Evolutionary conservation across 1,140 invertebrate genomes (phyloP).

Genomic region (Linepithema humile): DNA sequence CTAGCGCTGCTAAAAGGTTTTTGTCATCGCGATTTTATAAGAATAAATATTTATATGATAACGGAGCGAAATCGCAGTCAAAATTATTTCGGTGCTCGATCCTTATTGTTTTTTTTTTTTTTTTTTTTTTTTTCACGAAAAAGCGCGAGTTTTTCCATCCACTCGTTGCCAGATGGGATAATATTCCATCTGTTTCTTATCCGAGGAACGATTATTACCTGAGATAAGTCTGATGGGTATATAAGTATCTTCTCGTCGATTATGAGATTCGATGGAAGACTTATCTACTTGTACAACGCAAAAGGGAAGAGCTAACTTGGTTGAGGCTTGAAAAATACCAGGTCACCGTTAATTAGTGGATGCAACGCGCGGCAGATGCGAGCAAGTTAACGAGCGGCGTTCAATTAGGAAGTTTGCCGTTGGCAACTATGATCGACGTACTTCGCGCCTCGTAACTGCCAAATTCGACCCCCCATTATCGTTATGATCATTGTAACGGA

Average conservation of each 20-base stretch:
- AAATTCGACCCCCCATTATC: slow-evolving; percentile 39
- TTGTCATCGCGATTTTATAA: not conserved
- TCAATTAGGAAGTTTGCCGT: slow-evolving; percentile 57
- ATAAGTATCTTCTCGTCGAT: not conserved
- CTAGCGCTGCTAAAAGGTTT: not conserved
- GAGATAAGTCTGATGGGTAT: not conserved
- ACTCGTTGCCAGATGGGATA: not conserved
- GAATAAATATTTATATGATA: not conserved
- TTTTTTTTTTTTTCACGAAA: not conserved
- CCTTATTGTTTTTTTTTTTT: too few species aligned
- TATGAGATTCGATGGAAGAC: slow-evolving; percentile 30
- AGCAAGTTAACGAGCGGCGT: slow-evolving; percentile 46
- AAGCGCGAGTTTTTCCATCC: not conserved
- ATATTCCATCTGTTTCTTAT: not conserved
- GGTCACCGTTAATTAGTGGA: slow-evolving; percentile 44
- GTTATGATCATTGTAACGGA: slow-evolving; percentile 36
- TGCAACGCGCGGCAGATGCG: slow-evolving; percentile 22
- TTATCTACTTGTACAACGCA: not conserved
- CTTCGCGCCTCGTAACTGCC: slow-evolving; percentile 32
- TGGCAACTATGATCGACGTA: slow-evolving; percentile 36
- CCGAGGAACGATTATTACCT: slow-evolving; percentile 25
- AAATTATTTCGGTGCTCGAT: not conserved
- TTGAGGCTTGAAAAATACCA: slow-evolving; percentile 19
- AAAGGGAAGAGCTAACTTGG: slow-evolving; percentile 1
- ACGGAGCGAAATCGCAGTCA: not conserved